A percentile compares a stretch with the other conserved stretches of the same genome.
These are phyloP conservation scores for Melikaiella ostensackeni DNA, from an alignment of 2,888 invertebrate genomes.

Conservation along the genomic window DNA sequence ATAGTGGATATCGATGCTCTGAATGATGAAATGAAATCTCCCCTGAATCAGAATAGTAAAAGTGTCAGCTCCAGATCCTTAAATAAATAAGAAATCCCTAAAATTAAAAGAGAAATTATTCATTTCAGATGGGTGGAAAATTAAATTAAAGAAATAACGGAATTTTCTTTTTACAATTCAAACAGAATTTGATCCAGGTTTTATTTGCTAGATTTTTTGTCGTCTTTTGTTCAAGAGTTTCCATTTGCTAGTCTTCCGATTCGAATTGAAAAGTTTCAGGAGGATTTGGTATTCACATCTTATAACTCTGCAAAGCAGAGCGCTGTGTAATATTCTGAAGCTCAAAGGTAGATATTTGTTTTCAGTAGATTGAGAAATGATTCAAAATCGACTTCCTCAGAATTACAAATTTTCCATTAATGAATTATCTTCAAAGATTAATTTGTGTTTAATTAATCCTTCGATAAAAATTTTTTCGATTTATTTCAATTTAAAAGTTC, in stretches of 20 bases:
- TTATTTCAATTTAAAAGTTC: background rate
- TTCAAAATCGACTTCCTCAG: background rate
- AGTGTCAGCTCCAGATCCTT: background rate
- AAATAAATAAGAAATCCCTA: background rate
- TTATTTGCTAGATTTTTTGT: background rate
- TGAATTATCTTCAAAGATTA: background rate
- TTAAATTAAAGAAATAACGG: too few relatives aligned
- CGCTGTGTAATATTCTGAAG: background rate
- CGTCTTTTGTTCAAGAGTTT: background rate
- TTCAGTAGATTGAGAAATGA: background rate
- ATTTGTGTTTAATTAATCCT: background rate
- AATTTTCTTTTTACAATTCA: too few relatives aligned
- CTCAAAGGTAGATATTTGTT: background rate
- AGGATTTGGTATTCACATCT: constrained; percentile 22
- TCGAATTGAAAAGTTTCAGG: constrained; percentile 14
- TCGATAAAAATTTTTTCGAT: background rate
- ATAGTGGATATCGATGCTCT: constrained; percentile 11
- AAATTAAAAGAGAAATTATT: background rate
- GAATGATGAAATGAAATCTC: constrained; percentile 13
- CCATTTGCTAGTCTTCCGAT: constrained; percentile 3
- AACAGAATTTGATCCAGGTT: too few relatives aligned
- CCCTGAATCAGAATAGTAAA: constrained; percentile 18
- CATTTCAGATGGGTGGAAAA: too few relatives aligned
- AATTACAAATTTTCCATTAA: background rate
- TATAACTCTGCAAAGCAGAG: constrained; percentile 6